Evolutionary conservation across 35 echinoderm and acorn worm species (phyloP).

Genomic region (Acanthaster planci): DNA sequence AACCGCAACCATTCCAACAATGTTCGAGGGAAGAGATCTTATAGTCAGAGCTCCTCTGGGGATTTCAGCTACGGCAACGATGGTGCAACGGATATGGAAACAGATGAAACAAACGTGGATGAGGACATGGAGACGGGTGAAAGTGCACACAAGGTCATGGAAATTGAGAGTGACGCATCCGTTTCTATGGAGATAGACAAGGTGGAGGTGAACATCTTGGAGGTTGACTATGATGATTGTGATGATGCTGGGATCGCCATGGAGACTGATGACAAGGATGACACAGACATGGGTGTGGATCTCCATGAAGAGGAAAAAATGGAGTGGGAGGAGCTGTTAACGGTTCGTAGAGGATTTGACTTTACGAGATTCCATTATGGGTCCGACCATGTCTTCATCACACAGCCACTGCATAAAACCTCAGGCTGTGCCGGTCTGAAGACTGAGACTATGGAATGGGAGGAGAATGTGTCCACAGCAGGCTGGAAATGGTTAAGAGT

Average conservation of each 20-base stretch:
- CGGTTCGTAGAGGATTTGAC: background rate
- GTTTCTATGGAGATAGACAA: background rate
- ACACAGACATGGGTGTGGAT: background rate
- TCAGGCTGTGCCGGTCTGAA: background rate
- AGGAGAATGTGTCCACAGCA: background rate
- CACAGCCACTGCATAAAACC: background rate
- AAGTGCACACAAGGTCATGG: background rate
- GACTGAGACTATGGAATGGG: background rate
- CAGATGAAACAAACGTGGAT: background rate
- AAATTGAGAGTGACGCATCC: too few species aligned
- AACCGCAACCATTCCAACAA: slow-evolving; percentile 10
- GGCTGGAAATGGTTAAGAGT: too few species aligned
- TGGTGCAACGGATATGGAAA: background rate
- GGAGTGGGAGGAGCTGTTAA: background rate
- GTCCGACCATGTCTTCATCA: slow-evolving; percentile 3
- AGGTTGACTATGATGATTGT: background rate
- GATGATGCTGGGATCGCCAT: background rate
- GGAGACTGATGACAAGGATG: background rate
- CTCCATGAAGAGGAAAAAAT: background rate
- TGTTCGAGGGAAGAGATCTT: background rate
- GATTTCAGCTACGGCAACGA: background rate
- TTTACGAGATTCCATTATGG: background rate
- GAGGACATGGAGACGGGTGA: background rate
- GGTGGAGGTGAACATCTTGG: background rate
- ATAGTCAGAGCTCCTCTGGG: background rate